Evolutionary conservation across 2,888 invertebrate genomes (phyloP).

Genomic region (Lepetodrilus schrolli): DNA sequence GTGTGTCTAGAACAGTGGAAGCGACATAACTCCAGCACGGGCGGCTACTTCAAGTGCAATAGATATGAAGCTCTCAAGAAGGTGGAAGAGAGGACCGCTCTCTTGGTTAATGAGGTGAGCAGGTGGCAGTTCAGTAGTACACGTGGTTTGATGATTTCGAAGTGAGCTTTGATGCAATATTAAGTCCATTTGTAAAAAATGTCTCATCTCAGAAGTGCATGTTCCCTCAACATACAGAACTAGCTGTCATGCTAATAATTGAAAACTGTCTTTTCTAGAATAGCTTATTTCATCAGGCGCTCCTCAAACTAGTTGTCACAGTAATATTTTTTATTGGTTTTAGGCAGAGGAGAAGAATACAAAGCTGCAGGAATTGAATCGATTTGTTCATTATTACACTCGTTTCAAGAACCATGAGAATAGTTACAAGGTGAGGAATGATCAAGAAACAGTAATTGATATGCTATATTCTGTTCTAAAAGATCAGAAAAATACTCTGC

Average conservation of each 20-base stretch:
- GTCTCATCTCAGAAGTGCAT: too few species aligned
- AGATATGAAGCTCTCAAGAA: conserved; percentile 81
- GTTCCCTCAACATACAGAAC: too few species aligned
- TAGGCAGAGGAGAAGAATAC: conserved; percentile 79
- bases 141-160: too few species aligned
- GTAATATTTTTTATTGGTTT: conserved; percentile 29
- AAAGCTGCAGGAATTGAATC: conserved; percentile 80
- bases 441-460: too few species aligned
- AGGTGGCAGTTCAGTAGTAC: too few species aligned
- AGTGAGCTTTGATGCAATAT: too few species aligned
- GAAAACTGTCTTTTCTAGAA: too few species aligned
- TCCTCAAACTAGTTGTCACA: background rate
- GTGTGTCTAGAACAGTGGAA: conserved; percentile 84
- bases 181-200: too few species aligned
- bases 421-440: conserved; percentile 77
- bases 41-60: conserved; percentile 82
- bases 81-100: conserved; percentile 80
- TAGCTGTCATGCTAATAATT: too few species aligned
- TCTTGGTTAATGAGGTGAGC: conserved; percentile 78
- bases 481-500: too few species aligned
- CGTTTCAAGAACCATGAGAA: conserved; percentile 82
- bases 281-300: too few species aligned
- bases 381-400: conserved; percentile 82
- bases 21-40: conserved; percentile 82
- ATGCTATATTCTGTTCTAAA: too few species aligned